Percentiles rank a stretch among this genome's conserved stretches.
These are phyloP conservation scores for Collichthys lucidus DNA, from an alignment of 2,113 vertebrate species.

Conservation along the genomic window DNA sequence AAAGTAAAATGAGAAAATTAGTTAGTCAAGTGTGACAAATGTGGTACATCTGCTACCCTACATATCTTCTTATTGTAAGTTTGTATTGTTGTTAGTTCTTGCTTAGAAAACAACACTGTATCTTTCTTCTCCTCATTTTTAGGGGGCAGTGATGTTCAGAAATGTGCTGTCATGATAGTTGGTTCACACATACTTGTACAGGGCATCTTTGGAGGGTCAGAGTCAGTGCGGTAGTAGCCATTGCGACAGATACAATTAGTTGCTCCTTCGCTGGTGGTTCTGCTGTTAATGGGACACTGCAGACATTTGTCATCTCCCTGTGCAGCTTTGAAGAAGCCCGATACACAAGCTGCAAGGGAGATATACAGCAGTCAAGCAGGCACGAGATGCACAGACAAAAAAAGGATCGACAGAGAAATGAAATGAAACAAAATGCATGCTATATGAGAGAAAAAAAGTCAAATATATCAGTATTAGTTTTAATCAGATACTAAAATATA, in stretches of 20 bases:
- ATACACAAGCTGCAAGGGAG: constrained; percentile 86
- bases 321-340: constrained; percentile 91
- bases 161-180: neutral
- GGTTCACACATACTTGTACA: constrained; percentile 90
- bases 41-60: too few relatives aligned
- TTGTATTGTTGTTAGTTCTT: too few relatives aligned
- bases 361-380: constrained; percentile 15
- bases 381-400: constrained; percentile 16
- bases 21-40: too few relatives aligned
- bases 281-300: constrained; percentile 93
- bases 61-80: too few relatives aligned
- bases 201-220: constrained; percentile 91
- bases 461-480: neutral
- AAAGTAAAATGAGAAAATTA: too few relatives aligned
- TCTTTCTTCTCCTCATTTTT: too few relatives aligned
- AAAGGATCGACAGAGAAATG: neutral
- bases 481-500: neutral
- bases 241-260: constrained; percentile 92
- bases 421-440: neutral
- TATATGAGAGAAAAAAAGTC: neutral
- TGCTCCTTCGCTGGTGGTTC: constrained; percentile 90
- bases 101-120: too few relatives aligned
- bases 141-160: neutral
- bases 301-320: constrained; percentile 92
- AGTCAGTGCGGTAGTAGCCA: constrained; percentile 90